Evolutionary conservation across 64 coral and sea anemone genomes (phyloP), one percentile per base, ranked within the genome.

Genomic region (Catalaphyllia jardinei): DNA sequence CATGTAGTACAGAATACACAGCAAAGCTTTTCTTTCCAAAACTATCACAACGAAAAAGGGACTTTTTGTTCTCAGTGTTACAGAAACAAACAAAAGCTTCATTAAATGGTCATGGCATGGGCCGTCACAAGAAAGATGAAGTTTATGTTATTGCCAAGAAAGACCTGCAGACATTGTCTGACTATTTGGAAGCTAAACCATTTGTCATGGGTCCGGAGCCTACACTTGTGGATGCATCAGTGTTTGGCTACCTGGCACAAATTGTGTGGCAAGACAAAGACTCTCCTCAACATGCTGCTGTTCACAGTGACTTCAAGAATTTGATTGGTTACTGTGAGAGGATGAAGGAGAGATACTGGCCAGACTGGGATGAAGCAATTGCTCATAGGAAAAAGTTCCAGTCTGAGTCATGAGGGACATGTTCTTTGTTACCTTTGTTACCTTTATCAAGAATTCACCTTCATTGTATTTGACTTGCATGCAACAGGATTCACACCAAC

Each of bases 181-280:
- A 76, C 50, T 82, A 79, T 30, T 67, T 95, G 19, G 60, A 42
- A 0, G 60, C n/a, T 14, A 88, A 92, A 18, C 85, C 94, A 29
- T 95, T 95, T 77, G 13, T 95, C 8, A 88, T 95, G 86, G 94
- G 94, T 29, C 71, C 92, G 25, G 79, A 95, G 33, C 78, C 89
- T 24, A 92, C 71, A 0, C 18, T 73, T 10, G 94, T 95, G 30
- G 94, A 95, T 89, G 76, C 94, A n/a, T 64, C 79, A 52, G 94
- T 89, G 17, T 95, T 95, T 92, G 94, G 94, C 2, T 88, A 84
- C 0, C 72, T 95, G 67, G 94, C 94, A 14, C 67, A 88, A 29
- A 18, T 95, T 67, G 79, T 95, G 31, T 95, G 89, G 94, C 94
- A 95, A 60, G 94, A 95, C 75, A 42, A 76, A 15, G 35, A 25